These are phyloP conservation scores for human DNA, from an alignment of 2,113 vertebrate species.

Conservation along the genomic window DNA sequence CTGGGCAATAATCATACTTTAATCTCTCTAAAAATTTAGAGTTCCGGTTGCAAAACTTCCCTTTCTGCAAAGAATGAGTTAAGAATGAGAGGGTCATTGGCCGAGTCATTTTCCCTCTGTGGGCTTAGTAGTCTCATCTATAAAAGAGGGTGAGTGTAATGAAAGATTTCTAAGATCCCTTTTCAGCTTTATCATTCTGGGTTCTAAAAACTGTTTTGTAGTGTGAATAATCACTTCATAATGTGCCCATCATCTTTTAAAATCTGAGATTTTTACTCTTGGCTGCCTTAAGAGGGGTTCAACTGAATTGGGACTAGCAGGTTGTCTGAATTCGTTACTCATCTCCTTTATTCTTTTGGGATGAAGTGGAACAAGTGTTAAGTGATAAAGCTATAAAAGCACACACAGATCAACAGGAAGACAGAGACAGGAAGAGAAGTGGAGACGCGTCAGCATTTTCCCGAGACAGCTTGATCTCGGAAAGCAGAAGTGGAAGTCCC, in stretches of 20 bases:
- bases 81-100: not conserved
- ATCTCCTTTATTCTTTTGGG: constrained; percentile 19
- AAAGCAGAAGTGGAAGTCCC: not conserved
- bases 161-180: not conserved
- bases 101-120: not conserved
- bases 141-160: not conserved
- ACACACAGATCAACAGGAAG: constrained; percentile 1
- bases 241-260: not conserved
- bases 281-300: not conserved
- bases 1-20: not conserved
- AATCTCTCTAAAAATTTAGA: not conserved
- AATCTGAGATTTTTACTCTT: not conserved
- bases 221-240: not conserved
- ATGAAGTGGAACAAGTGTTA: not conserved
- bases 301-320: not conserved
- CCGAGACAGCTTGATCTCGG: not conserved
- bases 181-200: not conserved
- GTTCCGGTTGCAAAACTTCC: not conserved
- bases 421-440: not conserved
- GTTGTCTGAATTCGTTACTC: not conserved
- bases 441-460: not conserved
- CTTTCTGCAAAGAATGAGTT: not conserved
- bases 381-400: not conserved
- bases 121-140: not conserved
- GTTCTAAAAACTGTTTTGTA: not conserved